Evolutionary conservation across 2,888 invertebrate species (phyloP), one percentile per base, ranked within the genome.

Genomic region (Pimpla rufipes): DNA sequence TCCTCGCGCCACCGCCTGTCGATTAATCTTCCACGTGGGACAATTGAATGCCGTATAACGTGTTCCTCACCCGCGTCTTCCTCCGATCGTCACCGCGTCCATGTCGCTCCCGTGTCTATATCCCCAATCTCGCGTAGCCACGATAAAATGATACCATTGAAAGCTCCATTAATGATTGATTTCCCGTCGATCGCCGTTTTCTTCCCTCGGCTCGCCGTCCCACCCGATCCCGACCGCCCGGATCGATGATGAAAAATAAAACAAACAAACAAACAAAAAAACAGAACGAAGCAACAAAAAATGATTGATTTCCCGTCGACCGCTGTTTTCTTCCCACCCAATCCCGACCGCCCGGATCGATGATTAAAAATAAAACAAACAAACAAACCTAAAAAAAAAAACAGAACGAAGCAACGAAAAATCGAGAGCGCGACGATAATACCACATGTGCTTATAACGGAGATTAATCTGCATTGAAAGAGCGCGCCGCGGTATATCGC

Each of bases 401-500:
- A 13, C 29, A 50, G 52, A 42, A n/a, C n/a, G n/a, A n/a, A n/a
- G n/a, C n/a, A n/a, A n/a, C n/a, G n/a, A n/a, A n/a, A 66, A 16
- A 52, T 11, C 16, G 23, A 29, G 57, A n/a, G 52, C 35, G 29
- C 66, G 40, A 64, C 50, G 59, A 67, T 77, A 68, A 77, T 77
- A 77, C 55, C 55, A 59, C 35, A 66, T 73, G 62, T 77, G 70
- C 67, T 79, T 75, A 77, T 75, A 79, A 81, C 75, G 78, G 79
- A 85, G 81, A 85, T 86, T 85, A 85, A 86, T 82, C 81, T 85
- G 85, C 84, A 82, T 84, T 77, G 84, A 83, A 85, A 85, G 85
- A 85, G 79, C 79, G 79, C 79, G 78, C 82, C 83, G 76, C 81
- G 71, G 50, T 68, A 74, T 78, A 79, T 68, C 70, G 67, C 80